Conservation (phyloP, 2,888 invertebrate species). For the Lagria hirta region DNA sequence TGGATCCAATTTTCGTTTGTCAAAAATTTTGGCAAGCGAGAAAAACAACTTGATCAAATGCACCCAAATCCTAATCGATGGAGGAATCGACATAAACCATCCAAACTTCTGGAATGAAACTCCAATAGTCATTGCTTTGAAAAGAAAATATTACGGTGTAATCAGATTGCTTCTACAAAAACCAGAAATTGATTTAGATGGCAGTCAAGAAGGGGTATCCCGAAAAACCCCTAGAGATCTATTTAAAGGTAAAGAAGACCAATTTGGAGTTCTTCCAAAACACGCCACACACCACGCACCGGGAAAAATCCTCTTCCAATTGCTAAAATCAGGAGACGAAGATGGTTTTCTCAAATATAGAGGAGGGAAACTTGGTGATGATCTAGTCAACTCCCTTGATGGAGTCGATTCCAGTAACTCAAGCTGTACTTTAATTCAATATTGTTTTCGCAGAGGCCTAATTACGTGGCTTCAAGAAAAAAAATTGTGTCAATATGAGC, state of each 20-base stretch:
- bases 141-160: slow-evolving; percentile 28
- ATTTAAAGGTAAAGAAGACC: slow-evolving; percentile 24
- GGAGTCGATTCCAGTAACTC: slow-evolving; percentile 25
- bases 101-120: slow-evolving; percentile 39
- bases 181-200: slow-evolving; percentile 33
- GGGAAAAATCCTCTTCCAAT: slow-evolving; percentile 32
- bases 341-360: slow-evolving; percentile 33
- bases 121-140: slow-evolving; percentile 36
- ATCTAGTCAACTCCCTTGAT: slow-evolving; percentile 30
- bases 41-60: slow-evolving; percentile 29
- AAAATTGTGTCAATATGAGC: slow-evolving; percentile 16
- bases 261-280: neutral
- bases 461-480: slow-evolving; percentile 29
- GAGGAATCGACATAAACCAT: slow-evolving; percentile 37
- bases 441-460: slow-evolving; percentile 36
- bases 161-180: slow-evolving; percentile 27
- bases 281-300: neutral
- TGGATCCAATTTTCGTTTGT: slow-evolving; percentile 29
- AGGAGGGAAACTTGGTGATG: slow-evolving; percentile 29
- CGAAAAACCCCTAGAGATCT: slow-evolving; percentile 32
- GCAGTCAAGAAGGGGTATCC: slow-evolving; percentile 23
- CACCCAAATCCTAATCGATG: slow-evolving; percentile 30
- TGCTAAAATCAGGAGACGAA: slow-evolving; percentile 35
- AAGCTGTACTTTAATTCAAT: slow-evolving; percentile 35
- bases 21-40: slow-evolving; percentile 32